Evolutionary conservation across 1,140 invertebrate species (phyloP).

Genomic region (Drosophila tsacasi): DNA sequence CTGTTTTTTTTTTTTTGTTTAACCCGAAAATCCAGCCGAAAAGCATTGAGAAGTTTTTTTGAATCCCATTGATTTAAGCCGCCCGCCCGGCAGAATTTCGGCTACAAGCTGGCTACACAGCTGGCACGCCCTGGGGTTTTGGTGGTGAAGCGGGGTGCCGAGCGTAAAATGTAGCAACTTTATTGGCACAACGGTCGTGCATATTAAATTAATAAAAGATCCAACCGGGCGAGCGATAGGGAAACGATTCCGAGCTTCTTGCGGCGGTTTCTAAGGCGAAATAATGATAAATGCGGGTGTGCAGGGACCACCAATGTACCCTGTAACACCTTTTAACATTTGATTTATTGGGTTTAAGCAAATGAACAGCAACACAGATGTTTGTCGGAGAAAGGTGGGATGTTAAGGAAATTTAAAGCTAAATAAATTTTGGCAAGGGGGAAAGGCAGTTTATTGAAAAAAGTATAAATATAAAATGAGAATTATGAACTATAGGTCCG

Average conservation of each 20-base stretch:
- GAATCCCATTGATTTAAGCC: conserved; percentile 76
- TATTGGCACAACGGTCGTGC: conserved; percentile 77
- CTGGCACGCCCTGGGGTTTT: conserved; percentile 45
- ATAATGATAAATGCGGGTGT: background rate
- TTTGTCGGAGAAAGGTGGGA: background rate
- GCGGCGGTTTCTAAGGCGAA: conserved; percentile 7
- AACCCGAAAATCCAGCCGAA: conserved; percentile 40
- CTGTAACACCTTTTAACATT: background rate
- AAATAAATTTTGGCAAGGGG: background rate
- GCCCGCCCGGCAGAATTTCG: conserved; percentile 40
- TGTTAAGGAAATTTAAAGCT: too few relatives aligned
- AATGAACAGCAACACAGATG: conserved; percentile 2
- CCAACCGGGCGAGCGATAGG: conserved; percentile 21
- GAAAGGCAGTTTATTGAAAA: background rate
- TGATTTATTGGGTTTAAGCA: background rate
- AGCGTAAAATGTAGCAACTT: conserved; percentile 83
- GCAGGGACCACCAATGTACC: conserved; percentile 8
- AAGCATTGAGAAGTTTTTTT: conserved; percentile 49
- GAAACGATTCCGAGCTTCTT: conserved; percentile 31
- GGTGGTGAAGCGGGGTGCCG: conserved; percentile 9
- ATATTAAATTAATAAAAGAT: conserved; percentile 79
- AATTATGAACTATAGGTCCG: background rate
- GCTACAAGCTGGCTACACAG: conserved; percentile 30
- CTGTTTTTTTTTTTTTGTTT: background rate
- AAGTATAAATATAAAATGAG: background rate